These are phyloP conservation scores for Gymnodraco acuticeps DNA, from an alignment of 2,797 vertebrate species.

Conservation along the genomic window DNA sequence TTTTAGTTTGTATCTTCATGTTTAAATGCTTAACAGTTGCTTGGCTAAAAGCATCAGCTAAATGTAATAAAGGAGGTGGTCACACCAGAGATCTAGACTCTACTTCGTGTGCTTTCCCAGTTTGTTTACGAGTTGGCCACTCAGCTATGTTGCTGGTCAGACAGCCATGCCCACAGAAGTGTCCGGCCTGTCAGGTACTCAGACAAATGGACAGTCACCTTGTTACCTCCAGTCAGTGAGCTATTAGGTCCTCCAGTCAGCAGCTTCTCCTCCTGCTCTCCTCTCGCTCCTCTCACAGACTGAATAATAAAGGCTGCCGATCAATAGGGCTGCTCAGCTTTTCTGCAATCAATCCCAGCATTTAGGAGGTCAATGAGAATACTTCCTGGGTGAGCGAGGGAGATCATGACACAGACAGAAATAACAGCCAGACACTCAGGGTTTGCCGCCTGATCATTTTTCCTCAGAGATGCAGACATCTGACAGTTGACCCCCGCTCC, in stretches of 20 bases:
- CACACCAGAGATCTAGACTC: not conserved
- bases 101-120: not conserved
- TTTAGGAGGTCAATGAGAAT: constrained; percentile 84
- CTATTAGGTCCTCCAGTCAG: constrained; percentile 45
- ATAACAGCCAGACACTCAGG: constrained; percentile 54
- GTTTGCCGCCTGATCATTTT: constrained; percentile 33
- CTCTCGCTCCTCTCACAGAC: constrained; percentile 31
- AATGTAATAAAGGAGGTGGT: not conserved
- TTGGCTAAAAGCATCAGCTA: too few species aligned
- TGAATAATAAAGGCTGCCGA: constrained; percentile 73
- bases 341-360: constrained; percentile 80
- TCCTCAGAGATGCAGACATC: constrained; percentile 24
- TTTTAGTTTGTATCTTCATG: too few species aligned
- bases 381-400: constrained; percentile 75
- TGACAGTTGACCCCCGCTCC: constrained; percentile 10
- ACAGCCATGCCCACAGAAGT: not conserved
- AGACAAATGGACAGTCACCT: constrained; percentile 37
- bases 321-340: constrained; percentile 82
- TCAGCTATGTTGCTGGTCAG: constrained; percentile 5
- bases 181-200: constrained; percentile 19
- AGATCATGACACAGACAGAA: constrained; percentile 69
- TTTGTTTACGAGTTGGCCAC: not conserved
- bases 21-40: too few species aligned
- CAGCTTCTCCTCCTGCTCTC: constrained; percentile 28
- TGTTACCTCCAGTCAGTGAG: constrained; percentile 40